Conservation (phyloP, 2,113 vertebrate genomes). For the Bubo bubo region DNA sequence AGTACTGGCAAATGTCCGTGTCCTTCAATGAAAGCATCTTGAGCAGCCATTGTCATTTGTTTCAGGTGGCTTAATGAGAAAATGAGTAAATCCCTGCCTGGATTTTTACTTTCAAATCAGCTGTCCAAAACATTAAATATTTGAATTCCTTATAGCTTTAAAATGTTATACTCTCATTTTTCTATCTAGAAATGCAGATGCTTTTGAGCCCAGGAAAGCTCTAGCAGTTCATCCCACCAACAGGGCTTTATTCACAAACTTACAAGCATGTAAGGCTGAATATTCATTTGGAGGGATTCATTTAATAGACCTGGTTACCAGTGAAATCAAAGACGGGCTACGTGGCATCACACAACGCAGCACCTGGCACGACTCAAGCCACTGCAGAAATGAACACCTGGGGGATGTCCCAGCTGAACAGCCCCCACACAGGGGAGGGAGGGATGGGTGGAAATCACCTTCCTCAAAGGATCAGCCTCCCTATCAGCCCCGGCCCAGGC, state of each 20-base stretch:
- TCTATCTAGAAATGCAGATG: neutral
- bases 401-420: accelerated
- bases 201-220: neutral
- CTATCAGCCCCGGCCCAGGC: neutral
- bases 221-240: neutral
- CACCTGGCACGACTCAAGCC: accelerated
- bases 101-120: neutral
- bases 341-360: neutral
- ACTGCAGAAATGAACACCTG: neutral
- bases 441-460: neutral
- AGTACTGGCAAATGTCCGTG: neutral
- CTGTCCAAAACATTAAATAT: neutral
- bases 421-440: accelerated
- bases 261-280: accelerated
- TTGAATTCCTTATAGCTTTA: neutral
- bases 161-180: neutral
- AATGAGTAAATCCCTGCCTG: neutral
- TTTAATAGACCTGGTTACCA: neutral
- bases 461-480: neutral
- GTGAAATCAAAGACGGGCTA: neutral
- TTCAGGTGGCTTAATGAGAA: neutral
- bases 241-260: neutral
- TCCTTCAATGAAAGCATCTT: neutral
- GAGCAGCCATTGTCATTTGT: neutral
- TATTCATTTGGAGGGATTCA: neutral